Percentiles rank a stretch among this genome's conserved stretches.
Evolutionary conservation across 1,140 invertebrate genomes (phyloP).

Genomic region (Myzus persicae): DNA sequence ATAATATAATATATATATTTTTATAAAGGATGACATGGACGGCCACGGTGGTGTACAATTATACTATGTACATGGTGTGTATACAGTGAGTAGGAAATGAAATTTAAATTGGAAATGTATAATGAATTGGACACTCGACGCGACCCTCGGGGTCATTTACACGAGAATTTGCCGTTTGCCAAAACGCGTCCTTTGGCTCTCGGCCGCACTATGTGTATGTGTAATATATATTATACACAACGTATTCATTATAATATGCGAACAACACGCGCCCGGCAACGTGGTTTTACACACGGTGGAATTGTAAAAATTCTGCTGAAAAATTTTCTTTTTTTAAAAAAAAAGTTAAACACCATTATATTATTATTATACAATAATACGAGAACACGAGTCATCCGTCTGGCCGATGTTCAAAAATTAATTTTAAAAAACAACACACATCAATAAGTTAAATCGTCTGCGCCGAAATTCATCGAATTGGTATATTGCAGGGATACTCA

Average conservation of each 20-base stretch:
- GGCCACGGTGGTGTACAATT: not conserved
- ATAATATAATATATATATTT: not conserved
- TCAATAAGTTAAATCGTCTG: not conserved
- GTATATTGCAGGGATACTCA: not conserved
- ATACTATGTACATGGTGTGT: not conserved
- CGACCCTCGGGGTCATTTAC: conserved; percentile 23
- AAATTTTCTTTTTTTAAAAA: not conserved
- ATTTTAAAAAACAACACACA: not conserved
- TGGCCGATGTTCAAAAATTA: not conserved
- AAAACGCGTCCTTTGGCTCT: conserved; percentile 31
- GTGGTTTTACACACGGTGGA: not conserved
- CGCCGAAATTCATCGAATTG: not conserved
- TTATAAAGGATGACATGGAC: not conserved
- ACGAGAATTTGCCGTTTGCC: conserved; percentile 15
- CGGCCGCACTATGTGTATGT: not conserved
- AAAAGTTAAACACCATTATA: not conserved
- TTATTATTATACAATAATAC: not conserved
- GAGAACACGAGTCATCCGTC: not conserved
- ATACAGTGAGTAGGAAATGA: conserved; percentile 23
- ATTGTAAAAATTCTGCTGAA: not conserved
- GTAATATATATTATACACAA: not conserved
- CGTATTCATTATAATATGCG: not conserved
- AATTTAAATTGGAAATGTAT: conserved; percentile 39
- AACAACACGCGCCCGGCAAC: not conserved
- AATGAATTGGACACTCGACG: conserved; percentile 25